Evolutionary conservation across 2,113 vertebrate species (phyloP).

Genomic region (Phylloscopus trochilus): DNA sequence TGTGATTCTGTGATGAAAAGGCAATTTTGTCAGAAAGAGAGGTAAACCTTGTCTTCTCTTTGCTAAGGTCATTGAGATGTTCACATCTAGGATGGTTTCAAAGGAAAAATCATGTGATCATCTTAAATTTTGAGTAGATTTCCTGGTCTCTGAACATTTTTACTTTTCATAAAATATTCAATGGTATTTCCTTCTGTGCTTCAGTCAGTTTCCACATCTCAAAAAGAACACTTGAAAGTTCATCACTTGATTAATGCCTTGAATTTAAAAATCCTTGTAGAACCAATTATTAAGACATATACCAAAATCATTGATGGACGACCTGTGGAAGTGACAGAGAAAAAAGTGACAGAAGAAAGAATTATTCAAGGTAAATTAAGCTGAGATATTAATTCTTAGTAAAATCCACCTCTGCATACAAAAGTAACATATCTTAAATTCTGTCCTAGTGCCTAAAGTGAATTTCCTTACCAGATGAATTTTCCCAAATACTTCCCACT

Average conservation of each 20-base stretch:
- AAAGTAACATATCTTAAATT: not conserved
- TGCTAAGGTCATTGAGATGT: not conserved
- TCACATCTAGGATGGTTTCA: not conserved
- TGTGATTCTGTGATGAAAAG: not conserved
- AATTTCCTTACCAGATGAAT: not conserved
- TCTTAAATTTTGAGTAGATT: not conserved
- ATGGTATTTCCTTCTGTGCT: not conserved
- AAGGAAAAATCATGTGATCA: not conserved
- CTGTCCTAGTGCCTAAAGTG: not conserved
- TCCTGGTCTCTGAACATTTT: not conserved
- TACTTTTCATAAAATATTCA: not conserved
- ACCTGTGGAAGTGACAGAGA: constrained; percentile 79
- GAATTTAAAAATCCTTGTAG: constrained; percentile 61
- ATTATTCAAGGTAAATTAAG: constrained; percentile 75
- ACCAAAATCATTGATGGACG: constrained; percentile 77
- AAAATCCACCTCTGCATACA: not conserved
- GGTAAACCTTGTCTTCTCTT: not conserved
- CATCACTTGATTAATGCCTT: constrained; percentile 14
- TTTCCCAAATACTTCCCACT: not conserved
- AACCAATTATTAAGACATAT: constrained; percentile 79
- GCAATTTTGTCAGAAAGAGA: not conserved
- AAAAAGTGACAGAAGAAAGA: constrained; percentile 76
- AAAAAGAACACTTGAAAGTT: not conserved
- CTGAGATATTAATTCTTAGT: not conserved
- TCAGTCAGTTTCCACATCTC: not conserved